Evolutionary conservation across 1,140 invertebrate species (phyloP).

Genomic region (Limonius californicus): DNA sequence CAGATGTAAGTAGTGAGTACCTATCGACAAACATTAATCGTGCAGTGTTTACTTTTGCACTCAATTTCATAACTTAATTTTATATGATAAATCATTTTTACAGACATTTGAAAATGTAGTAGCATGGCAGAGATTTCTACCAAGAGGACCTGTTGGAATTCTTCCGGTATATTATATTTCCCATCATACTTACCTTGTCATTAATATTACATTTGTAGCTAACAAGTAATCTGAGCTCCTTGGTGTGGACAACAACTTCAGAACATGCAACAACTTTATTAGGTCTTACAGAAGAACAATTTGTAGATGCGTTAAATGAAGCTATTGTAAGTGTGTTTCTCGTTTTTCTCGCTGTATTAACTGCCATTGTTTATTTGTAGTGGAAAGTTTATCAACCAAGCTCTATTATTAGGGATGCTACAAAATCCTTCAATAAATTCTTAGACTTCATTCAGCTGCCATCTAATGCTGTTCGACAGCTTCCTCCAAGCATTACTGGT

Average conservation of each 20-base stretch:
- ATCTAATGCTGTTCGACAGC: conserved; percentile 55
- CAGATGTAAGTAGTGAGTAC: conserved; percentile 63
- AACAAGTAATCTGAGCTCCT: conserved; percentile 69
- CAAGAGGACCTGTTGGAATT: conserved; percentile 85
- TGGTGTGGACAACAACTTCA: conserved; percentile 87
- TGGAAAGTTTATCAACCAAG: conserved; percentile 66
- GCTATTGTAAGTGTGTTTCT: conserved; percentile 62
- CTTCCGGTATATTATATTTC: conserved; percentile 75
- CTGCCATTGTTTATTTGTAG: conserved; percentile 45
- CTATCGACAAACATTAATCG: too few species aligned
- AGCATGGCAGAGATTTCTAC: conserved; percentile 95
- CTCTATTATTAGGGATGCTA: conserved; percentile 53
- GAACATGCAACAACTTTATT: conserved; percentile 71
- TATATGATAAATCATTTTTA: too few species aligned
- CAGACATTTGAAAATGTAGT: conserved; percentile 51
- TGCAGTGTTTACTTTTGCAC: too few species aligned
- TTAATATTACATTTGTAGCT: conserved; percentile 53
- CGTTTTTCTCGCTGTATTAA: background rate
- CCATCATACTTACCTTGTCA: background rate
- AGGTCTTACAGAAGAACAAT: conserved; percentile 67
- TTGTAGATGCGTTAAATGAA: conserved; percentile 86
- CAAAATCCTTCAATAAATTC: conserved; percentile 54
- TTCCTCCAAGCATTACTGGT: conserved; percentile 72
- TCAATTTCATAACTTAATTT: too few species aligned
- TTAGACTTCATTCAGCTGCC: conserved; percentile 48